Evolutionary conservation across 2,888 invertebrate genomes (phyloP), one percentile per base, ranked within the genome.

Genomic region (Aspidiotus destructor): DNA sequence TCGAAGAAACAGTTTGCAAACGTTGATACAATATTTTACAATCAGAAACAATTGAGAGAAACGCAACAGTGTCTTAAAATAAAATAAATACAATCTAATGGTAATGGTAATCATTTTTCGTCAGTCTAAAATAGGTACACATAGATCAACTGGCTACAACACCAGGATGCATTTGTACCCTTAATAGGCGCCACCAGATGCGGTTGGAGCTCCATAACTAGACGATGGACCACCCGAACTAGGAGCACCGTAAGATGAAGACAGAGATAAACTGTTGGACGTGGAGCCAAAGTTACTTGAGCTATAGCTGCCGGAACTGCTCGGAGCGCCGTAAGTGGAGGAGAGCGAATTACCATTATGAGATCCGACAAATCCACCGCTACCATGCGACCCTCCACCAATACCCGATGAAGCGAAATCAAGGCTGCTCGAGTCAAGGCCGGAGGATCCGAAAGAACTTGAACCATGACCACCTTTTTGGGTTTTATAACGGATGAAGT

Each of bases 401-500:
- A 73, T 72, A 67, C 78, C 78, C 71, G 77, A 75, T 40, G 41
- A 41, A 57, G 75, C 76, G 9, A 76, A 75, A 52, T 76, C 74
- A 7, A 70, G 70, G 44, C 68, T 64, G 28, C 72, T 73, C 41
- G 73, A 73, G 48, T 70, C 72, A 60, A 60, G 55, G 8, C 73
- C 72, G 41, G 71, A 71, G 58, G 74, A 72, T 9, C 77, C 78
- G 71, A 77, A 77, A 6, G 76, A 75, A 60, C 78, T 75, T 44
- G 73, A 72, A 64, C 77, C 78, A 62, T 73, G 73, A 41, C 77
- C 77, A 70, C 76, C 75, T 73, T 76, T 75, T 79, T 86, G 86
- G 70, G 86, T 85, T 81, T 86, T 87, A 83, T 88, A 88, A 73
- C 86, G 84, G 83, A 88, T 91, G 84, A 91, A 91, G 84, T 91